Evolutionary conservation across 2,113 vertebrate species (phyloP).

Genomic region (Prionailurus viverrinus): DNA sequence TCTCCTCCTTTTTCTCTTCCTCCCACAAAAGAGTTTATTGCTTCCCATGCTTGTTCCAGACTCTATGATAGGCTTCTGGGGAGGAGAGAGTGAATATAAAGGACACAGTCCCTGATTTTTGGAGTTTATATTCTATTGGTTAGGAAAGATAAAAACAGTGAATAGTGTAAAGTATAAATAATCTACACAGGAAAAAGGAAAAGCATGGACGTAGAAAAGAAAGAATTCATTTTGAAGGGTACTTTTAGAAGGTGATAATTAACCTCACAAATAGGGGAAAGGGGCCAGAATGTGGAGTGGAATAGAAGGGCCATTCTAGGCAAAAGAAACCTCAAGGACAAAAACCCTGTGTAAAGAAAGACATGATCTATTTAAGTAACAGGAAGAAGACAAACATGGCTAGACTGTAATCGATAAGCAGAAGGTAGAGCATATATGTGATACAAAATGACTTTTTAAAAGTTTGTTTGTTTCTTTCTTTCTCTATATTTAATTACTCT

Average conservation of each 20-base stretch:
- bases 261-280: neutral
- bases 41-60: neutral
- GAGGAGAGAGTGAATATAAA: neutral
- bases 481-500: neutral
- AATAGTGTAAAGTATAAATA: neutral
- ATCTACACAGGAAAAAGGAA: neutral
- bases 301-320: neutral
- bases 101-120: neutral
- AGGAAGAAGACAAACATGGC: neutral
- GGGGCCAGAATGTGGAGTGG: neutral
- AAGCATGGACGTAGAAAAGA: neutral
- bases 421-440: neutral
- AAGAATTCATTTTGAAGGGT: neutral
- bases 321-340: too few relatives aligned
- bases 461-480: neutral
- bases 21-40: neutral
- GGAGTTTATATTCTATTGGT: neutral
- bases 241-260: neutral
- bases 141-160: neutral
- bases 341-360: neutral
- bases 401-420: neutral
- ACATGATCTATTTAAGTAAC: too few relatives aligned
- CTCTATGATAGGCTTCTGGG: neutral
- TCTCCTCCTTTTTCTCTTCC: accelerated
- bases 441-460: neutral